Evolutionary conservation across 1,140 invertebrate species (phyloP), one percentile per base, ranked within the genome.

Genomic region (Anastrepha obliqua): DNA sequence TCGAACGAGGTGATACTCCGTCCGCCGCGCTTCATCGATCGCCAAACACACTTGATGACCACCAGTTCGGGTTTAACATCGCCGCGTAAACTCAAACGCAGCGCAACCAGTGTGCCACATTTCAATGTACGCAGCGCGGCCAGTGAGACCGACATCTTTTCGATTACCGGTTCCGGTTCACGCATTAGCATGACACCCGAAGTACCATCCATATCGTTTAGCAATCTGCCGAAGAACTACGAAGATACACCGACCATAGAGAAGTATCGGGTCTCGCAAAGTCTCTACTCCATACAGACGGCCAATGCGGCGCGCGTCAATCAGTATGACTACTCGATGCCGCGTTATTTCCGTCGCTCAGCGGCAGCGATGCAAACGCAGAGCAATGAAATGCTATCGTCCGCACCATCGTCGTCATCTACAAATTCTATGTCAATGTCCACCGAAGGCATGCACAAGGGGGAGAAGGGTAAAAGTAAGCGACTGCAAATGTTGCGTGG

Each of bases 141-240:
- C 67, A 93, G 91, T 85, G 92, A 93, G 70, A 93, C 89, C 8
- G 92, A 93, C 44, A 93, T 93, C 20, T 93, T 93, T 62, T 87
- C 91, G 1, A 93, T 93, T 3, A 92, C 92, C 7, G 92, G 91
- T 51, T 89, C 90, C 4, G 89, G 90, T 81, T 91, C 89, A 47
- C 91, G 91, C 64, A 93, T 93, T 8, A 93, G 92, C 87, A 93
- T 93, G 93, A 93, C 93, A 9, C 93, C 93, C 2, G 93, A 93
- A 89, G 91, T 93, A 11, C 93, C 93, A 4, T 93, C 91, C 3
- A 93, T 93, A 85, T 93, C 93, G 29, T 93, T 90, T 42, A 90
- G 90, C 47, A 90, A 92, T 74, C 87, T 93, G 86, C 93, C 93
- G 39, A 93, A 93, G 87, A 93, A 93, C 87, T 93, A 93, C 88